These are phyloP conservation scores for Cyclura pinguis DNA, from an alignment of 2,797 vertebrate species.

Conservation along the genomic window DNA sequence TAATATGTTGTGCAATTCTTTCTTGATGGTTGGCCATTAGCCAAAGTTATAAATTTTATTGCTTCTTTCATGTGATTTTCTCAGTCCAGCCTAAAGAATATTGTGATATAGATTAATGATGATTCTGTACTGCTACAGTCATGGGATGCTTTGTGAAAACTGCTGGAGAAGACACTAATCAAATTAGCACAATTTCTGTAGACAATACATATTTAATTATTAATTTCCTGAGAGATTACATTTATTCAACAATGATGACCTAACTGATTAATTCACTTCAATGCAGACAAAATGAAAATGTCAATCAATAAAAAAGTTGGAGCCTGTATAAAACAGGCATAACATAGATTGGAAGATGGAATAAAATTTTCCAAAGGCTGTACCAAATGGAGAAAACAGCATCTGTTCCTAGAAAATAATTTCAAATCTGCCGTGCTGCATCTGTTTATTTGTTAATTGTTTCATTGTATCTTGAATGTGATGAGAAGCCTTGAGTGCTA, in stretches of 20 bases:
- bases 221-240: neutral
- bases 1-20: too few species aligned
- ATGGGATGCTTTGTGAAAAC: neutral
- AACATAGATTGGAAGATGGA: neutral
- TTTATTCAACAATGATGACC: neutral
- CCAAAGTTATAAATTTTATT: too few species aligned
- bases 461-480: too few species aligned
- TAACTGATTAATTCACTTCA: neutral
- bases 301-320: neutral
- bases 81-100: neutral
- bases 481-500: neutral
- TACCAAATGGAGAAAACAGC: too few species aligned
- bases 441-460: too few species aligned
- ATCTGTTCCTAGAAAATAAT: too few species aligned
- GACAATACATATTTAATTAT: neutral
- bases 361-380: neutral
- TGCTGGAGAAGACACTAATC: too few species aligned
- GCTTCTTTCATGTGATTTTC: neutral
- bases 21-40: too few species aligned
- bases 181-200: neutral
- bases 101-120: neutral
- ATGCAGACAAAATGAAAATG: neutral
- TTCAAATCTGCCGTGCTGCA: too few species aligned
- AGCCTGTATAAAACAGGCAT: neutral
- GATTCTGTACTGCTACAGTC: neutral